Evolutionary conservation across 2,888 invertebrate genomes (phyloP), one percentile per base, ranked within the genome.

Genomic region (Drosophila barbarae): DNA sequence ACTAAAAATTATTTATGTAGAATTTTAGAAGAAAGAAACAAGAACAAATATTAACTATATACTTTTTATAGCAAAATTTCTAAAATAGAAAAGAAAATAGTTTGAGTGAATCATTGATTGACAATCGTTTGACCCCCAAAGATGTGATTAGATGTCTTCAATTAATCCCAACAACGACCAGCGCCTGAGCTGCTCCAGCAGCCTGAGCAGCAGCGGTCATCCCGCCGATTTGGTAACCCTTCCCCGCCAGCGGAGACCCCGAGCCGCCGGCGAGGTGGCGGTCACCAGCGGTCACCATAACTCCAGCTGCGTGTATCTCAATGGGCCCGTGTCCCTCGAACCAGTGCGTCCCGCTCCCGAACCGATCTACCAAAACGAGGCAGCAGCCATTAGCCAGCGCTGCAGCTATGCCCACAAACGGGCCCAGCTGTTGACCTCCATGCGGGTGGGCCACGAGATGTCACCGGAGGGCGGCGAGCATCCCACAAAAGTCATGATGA

Each of bases 161-260:
- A 56, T 60, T 46, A 59, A 63, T 55, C 34, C 47, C 38, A 66
- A 58, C 57, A 64, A 50, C 50, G 75, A 69, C 58, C 74, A 73
- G 72, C 74, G 74, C 9, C 59, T 64, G 36, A 77, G 73, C 69
- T 67, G 73, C 71, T 47, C 65, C 18, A 65, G 70, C 61, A 69
- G 68, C 69, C 54, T 66, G 44, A 71, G 64, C 64, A 68, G 57
- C 58, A 69, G 50, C 36, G 50, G 56, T 35, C 56, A 54, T 39
- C 44, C 49, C 54, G 9, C 34, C 50, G 75, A 73, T 28, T 59
- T 77, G 26, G 78, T 85, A 51, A 89, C 89, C 32, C 73, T 89
- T 70, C 89, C 89, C 47, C 86, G 89, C 56, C 88, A 87, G 69
- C 85, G 90, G 28, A 84, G 88, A 36, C 88, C 89, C n/a, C 88